These are phyloP conservation scores for Gymnorhina tibicen DNA, from an alignment of 2,113 vertebrate genomes.

Conservation along the genomic window DNA sequence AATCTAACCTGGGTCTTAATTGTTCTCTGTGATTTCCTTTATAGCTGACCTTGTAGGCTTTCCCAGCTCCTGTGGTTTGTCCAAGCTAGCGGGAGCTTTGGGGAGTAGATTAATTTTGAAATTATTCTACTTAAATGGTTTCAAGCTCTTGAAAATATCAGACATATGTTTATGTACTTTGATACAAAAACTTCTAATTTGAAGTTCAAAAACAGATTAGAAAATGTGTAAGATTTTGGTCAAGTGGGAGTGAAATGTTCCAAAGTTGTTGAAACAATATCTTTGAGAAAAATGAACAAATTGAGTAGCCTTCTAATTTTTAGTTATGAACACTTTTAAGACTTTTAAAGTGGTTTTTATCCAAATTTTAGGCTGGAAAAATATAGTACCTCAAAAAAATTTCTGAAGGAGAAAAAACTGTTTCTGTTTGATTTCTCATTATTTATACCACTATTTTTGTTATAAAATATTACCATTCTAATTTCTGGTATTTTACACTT, in stretches of 20 bases:
- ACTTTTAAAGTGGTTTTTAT: not conserved
- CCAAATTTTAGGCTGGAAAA: not conserved
- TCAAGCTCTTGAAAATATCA: not conserved
- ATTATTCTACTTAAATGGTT: not conserved
- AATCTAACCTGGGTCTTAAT: not conserved
- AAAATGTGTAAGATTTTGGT: not conserved
- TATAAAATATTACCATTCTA: not conserved
- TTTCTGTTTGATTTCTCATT: not conserved
- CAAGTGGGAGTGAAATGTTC: not conserved
- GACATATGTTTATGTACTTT: not conserved
- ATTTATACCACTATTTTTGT: not conserved
- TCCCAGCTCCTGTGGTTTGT: not conserved
- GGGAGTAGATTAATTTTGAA: not conserved
- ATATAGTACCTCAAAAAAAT: not conserved
- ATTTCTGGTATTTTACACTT: not conserved
- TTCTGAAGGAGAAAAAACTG: not conserved
- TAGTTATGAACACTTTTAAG: not conserved
- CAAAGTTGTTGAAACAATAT: accelerated
- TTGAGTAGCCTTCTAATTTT: not conserved
- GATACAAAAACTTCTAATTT: not conserved
- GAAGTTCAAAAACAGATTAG: not conserved
- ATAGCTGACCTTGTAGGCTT: not conserved
- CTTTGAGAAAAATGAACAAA: not conserved
- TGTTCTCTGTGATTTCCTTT: not conserved
- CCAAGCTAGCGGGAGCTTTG: not conserved